Percentiles rank a stretch among this genome's conserved stretches.
Conservation (phyloP, 2,113 vertebrate species). For the Illadopsis cleaveri region DNA sequence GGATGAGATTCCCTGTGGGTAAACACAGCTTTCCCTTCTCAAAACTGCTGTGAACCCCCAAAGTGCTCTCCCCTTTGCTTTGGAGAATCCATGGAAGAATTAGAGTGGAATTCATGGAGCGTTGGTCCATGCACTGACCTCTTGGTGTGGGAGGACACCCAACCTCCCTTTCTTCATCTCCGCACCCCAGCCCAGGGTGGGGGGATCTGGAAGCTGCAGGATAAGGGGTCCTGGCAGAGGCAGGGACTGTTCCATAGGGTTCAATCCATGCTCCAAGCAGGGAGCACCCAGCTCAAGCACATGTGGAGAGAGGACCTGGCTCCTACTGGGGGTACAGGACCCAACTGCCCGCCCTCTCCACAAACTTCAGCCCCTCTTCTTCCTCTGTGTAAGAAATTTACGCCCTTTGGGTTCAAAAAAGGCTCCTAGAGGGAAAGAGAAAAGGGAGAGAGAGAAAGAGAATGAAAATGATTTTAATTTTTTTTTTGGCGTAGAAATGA, state of each 20-base stretch:
- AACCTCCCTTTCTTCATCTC: not conserved
- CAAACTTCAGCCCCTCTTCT: not conserved
- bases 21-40: not conserved
- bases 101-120: not conserved
- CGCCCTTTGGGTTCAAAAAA: constrained; percentile 45
- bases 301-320: not conserved
- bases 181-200: not conserved
- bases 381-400: not conserved
- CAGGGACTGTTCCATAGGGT: not conserved
- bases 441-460: constrained; percentile 32
- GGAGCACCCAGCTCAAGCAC: accelerated
- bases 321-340: accelerated
- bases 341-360: not conserved
- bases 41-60: not conserved
- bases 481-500: constrained; percentile 81
- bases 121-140: accelerated
- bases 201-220: not conserved
- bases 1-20: not conserved
- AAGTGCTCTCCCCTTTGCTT: not conserved
- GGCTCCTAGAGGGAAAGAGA: constrained; percentile 61
- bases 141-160: not conserved
- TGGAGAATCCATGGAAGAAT: accelerated
- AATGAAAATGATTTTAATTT: constrained; percentile 80
- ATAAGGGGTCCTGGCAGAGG: not conserved
- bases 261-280: accelerated